A percentile compares a stretch with the other conserved stretches of the same genome.
phyloP scores from a whole-genome alignment of 2,888 invertebrate species.

The Lottia scabra region DNA sequence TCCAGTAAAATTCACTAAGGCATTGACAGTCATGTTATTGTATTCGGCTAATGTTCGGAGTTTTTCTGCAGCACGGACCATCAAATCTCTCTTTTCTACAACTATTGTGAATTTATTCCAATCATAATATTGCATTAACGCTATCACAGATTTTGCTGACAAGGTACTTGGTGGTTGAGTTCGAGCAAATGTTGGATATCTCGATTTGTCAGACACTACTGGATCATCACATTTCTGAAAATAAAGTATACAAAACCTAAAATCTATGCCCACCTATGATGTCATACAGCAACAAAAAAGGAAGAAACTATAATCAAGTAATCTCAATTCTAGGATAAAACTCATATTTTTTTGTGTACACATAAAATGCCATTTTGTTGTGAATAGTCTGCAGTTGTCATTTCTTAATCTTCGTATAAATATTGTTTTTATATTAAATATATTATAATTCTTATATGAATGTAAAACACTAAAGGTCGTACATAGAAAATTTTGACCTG shows the following conservation, averaged over 20 bases:
- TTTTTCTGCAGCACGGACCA: slow-evolving; percentile 77
- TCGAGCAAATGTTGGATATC: slow-evolving; percentile 90
- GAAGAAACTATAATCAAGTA: no score
- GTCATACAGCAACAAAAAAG: no score
- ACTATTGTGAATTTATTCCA: slow-evolving; percentile 86
- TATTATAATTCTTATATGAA: no score
- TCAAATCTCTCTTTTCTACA: slow-evolving; percentile 36
- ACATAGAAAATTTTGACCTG: no score
- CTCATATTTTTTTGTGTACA: no score
- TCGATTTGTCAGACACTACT: slow-evolving; percentile 86
- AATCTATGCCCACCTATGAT: no score
- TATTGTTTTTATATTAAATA: no score
- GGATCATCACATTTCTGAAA: slow-evolving; percentile 90
- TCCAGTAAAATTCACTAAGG: slow-evolving; percentile 72
- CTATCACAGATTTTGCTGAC: slow-evolving; percentile 91
- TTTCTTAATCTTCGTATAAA: no score
- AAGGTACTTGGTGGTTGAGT: slow-evolving; percentile 92
- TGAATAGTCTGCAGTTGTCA: no score
- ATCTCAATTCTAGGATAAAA: no score
- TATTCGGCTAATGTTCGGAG: slow-evolving; percentile 81
- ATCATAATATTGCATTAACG: slow-evolving; percentile 87
- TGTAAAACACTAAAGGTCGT: no score
- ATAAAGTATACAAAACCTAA: slow-evolving; percentile 11
- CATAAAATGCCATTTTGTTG: no score
- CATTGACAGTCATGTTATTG: slow-evolving; percentile 81